Conservation (phyloP, 2,797 vertebrate genomes). For the Alectoris magna region DNA sequence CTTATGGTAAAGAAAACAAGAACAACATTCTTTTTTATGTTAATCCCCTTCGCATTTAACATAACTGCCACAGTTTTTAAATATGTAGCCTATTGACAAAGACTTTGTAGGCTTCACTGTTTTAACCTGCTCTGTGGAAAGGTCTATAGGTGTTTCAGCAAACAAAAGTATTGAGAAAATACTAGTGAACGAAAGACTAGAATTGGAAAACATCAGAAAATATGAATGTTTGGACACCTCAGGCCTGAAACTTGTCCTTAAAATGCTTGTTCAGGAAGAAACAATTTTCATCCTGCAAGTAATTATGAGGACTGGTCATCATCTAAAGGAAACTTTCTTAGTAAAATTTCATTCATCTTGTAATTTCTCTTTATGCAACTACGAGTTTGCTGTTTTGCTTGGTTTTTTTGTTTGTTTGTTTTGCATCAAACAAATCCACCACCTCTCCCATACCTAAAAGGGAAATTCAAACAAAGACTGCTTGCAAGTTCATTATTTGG, state of each 20-base stretch:
- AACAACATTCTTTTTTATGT: background rate
- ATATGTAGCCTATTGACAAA: background rate
- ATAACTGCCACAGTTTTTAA: background rate
- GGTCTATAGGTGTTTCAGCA: background rate
- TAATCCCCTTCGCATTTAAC: background rate
- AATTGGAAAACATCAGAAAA: background rate
- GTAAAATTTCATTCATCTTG: constrained; percentile 20
- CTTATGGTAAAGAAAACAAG: background rate
- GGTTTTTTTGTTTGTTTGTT: background rate
- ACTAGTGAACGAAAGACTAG: background rate
- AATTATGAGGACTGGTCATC: background rate
- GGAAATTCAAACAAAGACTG: background rate
- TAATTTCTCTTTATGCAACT: background rate
- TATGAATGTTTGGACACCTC: background rate
- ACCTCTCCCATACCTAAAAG: constrained; percentile 46
- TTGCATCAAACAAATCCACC: background rate
- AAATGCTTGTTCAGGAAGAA: background rate
- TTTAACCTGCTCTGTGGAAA: background rate
- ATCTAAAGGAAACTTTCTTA: constrained; percentile 42
- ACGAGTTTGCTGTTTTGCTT: background rate
- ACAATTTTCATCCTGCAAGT: background rate
- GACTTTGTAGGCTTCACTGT: background rate
- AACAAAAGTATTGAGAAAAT: background rate
- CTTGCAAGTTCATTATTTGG: constrained; percentile 33
- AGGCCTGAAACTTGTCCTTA: background rate